Percentiles rank a stretch among this genome's conserved stretches.
Evolutionary conservation across 2,113 vertebrate genomes (phyloP).

Genomic region (Odocoileus hemionus): DNA sequence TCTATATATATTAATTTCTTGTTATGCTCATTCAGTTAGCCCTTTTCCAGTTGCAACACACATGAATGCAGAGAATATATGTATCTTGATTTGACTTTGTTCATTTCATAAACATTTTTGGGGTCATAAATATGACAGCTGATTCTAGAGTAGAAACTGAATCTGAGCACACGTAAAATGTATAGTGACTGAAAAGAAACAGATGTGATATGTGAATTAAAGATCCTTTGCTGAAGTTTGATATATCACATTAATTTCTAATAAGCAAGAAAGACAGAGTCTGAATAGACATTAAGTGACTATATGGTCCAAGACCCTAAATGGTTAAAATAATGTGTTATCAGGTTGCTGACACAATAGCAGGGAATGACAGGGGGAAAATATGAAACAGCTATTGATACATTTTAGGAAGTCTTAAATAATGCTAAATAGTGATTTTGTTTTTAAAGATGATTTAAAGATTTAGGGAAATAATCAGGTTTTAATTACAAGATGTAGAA

Average conservation of each 20-base stretch:
- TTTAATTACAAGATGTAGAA: neutral
- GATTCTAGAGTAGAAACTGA: neutral
- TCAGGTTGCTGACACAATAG: neutral
- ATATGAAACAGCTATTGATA: slow-evolving; percentile 23
- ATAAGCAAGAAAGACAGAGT: neutral
- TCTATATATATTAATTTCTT: neutral
- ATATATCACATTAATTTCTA: neutral
- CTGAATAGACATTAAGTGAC: neutral
- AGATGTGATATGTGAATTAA: neutral
- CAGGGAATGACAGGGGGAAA: neutral
- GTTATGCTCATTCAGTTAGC: neutral
- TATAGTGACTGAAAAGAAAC: neutral
- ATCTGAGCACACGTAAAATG: neutral
- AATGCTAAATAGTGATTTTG: neutral
- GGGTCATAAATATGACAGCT: neutral
- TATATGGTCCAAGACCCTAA: neutral
- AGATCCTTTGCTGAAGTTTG: neutral
- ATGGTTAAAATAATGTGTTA: neutral
- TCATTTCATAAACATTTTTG: neutral
- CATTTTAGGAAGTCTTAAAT: slow-evolving; percentile 18
- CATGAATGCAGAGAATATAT: neutral
- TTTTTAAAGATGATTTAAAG: neutral
- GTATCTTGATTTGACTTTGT: neutral
- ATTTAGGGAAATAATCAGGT: neutral
- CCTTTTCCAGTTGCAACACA: neutral